Evolutionary conservation across 2,113 vertebrate species (phyloP).

Genomic region (Phylloscopus trochiloides): DNA sequence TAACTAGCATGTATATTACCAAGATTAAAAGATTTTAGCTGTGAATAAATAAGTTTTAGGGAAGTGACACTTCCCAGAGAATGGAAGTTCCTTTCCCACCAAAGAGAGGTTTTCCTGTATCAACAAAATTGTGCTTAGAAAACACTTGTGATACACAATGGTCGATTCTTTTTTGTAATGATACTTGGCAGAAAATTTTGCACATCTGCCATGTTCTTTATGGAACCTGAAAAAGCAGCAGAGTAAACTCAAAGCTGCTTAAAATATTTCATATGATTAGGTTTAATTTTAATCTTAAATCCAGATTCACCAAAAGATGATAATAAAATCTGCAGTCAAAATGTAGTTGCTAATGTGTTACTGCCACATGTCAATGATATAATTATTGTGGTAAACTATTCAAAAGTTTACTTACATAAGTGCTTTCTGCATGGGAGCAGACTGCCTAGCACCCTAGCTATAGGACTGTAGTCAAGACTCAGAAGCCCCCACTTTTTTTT

Average conservation of each 20-base stretch:
- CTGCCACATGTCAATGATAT: background rate
- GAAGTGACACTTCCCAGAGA: background rate
- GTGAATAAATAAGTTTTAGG: background rate
- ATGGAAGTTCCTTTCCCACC: background rate
- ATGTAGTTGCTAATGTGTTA: background rate
- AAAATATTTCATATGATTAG: background rate
- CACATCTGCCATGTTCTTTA: background rate
- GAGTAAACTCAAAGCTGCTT: background rate
- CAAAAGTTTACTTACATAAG: background rate
- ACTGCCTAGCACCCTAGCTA: background rate
- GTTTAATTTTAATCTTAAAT: background rate
- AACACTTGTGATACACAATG: background rate
- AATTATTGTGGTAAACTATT: background rate
- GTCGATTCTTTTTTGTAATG: background rate
- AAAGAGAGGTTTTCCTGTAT: background rate
- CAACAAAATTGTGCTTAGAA: background rate
- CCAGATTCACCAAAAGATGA: background rate
- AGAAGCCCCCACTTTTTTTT: background rate
- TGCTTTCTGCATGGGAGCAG: background rate
- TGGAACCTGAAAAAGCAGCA: background rate
- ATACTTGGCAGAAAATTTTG: background rate
- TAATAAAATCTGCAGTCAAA: background rate
- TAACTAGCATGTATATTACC: background rate
- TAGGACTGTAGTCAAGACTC: background rate
- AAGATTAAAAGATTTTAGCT: background rate